These are phyloP conservation scores for Pholis gunnellus DNA, from an alignment of 2,113 vertebrate species.

Conservation along the genomic window DNA sequence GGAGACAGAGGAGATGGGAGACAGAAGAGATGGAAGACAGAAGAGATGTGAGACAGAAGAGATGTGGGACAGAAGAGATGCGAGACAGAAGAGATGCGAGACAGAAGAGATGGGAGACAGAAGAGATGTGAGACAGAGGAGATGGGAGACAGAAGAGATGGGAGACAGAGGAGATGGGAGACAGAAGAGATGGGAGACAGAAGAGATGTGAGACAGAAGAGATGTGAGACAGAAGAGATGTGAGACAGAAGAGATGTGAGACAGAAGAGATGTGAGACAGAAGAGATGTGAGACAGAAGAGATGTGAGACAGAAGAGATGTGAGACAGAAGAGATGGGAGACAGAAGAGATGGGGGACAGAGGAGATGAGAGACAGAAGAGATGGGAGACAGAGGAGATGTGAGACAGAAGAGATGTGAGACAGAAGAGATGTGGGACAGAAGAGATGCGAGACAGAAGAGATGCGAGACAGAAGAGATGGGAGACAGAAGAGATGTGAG, in stretches of 20 bases:
- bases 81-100: too few species aligned
- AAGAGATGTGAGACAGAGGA: too few species aligned
- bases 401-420: constrained; percentile 41
- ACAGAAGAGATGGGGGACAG: constrained; percentile 39
- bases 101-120: too few species aligned
- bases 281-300: constrained; percentile 35
- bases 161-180: constrained; percentile 38
- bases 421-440: constrained; percentile 39
- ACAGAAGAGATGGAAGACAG: constrained; percentile 37
- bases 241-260: constrained; percentile 39
- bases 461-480: constrained; percentile 40
- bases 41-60: constrained; percentile 29
- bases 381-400: constrained; percentile 40
- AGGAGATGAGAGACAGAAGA: constrained; percentile 32
- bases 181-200: constrained; percentile 38
- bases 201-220: constrained; percentile 37
- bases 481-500: constrained; percentile 39
- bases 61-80: too few species aligned
- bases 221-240: constrained; percentile 42
- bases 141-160: constrained; percentile 5
- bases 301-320: constrained; percentile 41
- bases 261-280: constrained; percentile 39
- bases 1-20: constrained; percentile 38
- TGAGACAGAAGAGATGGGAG: constrained; percentile 40
- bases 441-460: constrained; percentile 33